phyloP scores from a whole-genome alignment of 2,113 vertebrate genomes.

The Rhagologus leucostigma region DNA sequence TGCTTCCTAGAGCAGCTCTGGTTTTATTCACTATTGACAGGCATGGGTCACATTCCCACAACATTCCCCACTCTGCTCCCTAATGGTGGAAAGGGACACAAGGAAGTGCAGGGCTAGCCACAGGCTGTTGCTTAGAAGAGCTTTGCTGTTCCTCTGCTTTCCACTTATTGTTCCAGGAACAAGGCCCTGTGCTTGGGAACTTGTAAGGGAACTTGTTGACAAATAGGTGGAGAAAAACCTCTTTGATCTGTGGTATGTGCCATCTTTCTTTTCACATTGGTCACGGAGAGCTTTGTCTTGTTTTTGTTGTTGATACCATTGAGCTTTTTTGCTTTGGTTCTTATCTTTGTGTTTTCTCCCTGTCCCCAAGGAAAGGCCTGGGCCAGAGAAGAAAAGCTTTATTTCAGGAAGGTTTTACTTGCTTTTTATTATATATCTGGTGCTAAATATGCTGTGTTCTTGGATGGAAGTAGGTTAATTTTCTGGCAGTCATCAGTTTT shows the following conservation, averaged over 20 bases:
- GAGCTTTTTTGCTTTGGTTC: background rate
- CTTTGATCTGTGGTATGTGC: background rate
- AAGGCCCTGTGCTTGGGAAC: background rate
- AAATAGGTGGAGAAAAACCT: background rate
- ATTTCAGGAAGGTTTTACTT: background rate
- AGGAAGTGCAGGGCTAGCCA: background rate
- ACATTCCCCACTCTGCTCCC: background rate
- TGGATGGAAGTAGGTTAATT: background rate
- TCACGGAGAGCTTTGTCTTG: background rate
- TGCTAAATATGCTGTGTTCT: background rate
- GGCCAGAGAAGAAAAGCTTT: background rate
- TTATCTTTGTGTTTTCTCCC: background rate
- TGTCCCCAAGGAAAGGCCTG: background rate
- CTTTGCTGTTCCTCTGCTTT: background rate
- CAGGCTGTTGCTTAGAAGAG: background rate
- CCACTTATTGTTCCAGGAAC: background rate
- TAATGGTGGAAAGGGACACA: background rate
- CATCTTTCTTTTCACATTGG: background rate
- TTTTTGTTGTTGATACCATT: background rate
- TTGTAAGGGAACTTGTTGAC: background rate
- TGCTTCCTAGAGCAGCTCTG: background rate
- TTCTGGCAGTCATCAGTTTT: background rate
- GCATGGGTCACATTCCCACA: background rate
- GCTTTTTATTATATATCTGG: background rate
- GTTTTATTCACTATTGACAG: background rate